phyloP scores from a whole-genome alignment of 2,797 vertebrate genomes.

The Mus minutoides region DNA sequence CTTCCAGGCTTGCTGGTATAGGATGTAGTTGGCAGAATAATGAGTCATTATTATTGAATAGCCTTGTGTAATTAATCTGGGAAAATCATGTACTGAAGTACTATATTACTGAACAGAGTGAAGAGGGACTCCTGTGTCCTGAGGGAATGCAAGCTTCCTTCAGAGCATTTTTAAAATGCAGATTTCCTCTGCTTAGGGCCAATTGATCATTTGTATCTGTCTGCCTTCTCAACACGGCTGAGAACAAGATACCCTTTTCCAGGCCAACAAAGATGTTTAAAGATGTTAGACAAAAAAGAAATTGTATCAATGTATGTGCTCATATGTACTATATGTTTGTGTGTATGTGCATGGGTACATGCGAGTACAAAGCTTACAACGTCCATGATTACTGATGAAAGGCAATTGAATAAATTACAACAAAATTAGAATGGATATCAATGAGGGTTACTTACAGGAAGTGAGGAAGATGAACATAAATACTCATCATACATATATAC shows the following conservation, averaged over 20 bases:
- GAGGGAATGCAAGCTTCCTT: slow-evolving; percentile 65
- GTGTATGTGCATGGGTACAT: not conserved
- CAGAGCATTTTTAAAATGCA: slow-evolving; percentile 73
- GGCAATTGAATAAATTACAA: not conserved
- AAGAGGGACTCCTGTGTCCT: slow-evolving; percentile 56
- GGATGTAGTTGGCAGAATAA: slow-evolving; percentile 61
- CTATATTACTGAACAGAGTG: slow-evolving; percentile 54
- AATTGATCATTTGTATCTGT: slow-evolving; percentile 66
- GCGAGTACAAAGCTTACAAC: not conserved
- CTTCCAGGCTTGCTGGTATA: slow-evolving; percentile 49
- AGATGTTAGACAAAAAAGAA: slow-evolving; percentile 20
- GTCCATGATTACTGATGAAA: not conserved
- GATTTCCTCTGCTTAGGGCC: slow-evolving; percentile 53
- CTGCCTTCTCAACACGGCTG: slow-evolving; percentile 7
- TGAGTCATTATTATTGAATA: slow-evolving; percentile 77
- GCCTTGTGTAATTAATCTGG: slow-evolving; percentile 68
- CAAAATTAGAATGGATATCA: not conserved
- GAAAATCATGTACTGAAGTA: slow-evolving; percentile 71
- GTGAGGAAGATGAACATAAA: not conserved
- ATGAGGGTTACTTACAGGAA: not conserved
- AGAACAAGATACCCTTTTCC: slow-evolving; percentile 38
- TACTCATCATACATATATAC: not conserved
- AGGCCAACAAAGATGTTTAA: slow-evolving; percentile 28
- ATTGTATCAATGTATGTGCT: not conserved
- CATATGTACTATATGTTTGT: not conserved